These are phyloP conservation scores for Ichneumoninae sp. DNA, from an alignment of 2,888 invertebrate genomes.

Conservation along the genomic window DNA sequence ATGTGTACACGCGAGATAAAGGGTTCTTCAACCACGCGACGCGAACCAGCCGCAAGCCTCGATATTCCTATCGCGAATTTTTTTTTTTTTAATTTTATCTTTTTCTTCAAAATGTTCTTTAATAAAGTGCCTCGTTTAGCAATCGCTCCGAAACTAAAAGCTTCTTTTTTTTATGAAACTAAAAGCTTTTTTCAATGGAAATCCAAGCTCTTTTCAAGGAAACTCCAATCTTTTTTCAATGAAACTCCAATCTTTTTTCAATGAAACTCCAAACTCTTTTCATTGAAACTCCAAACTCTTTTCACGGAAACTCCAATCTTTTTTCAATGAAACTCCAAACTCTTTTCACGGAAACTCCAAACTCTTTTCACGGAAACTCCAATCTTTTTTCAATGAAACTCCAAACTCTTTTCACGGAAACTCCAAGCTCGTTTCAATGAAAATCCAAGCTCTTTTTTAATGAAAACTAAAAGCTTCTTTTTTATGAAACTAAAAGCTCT, in stretches of 20 bases:
- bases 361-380: neutral
- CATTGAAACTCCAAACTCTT: no score
- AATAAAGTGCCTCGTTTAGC: neutral
- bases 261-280: neutral
- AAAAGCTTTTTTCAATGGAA: neutral
- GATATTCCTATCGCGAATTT: conserved; percentile 23
- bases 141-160: neutral
- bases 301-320: no score
- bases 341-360: no score
- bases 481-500: neutral
- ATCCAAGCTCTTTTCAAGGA: no score
- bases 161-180: neutral
- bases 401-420: no score
- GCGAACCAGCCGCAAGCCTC: conserved; percentile 17
- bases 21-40: conserved; percentile 60
- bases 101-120: neutral
- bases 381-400: neutral
- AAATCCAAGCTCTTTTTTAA: neutral
- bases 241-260: no score
- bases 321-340: no score
- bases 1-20: conserved; percentile 58
- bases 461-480: neutral
- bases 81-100: neutral
- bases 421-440: neutral
- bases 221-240: no score